Evolutionary conservation across 2,113 vertebrate species (phyloP), one percentile per base, ranked within the genome.

Genomic region (Labeo rohita): DNA sequence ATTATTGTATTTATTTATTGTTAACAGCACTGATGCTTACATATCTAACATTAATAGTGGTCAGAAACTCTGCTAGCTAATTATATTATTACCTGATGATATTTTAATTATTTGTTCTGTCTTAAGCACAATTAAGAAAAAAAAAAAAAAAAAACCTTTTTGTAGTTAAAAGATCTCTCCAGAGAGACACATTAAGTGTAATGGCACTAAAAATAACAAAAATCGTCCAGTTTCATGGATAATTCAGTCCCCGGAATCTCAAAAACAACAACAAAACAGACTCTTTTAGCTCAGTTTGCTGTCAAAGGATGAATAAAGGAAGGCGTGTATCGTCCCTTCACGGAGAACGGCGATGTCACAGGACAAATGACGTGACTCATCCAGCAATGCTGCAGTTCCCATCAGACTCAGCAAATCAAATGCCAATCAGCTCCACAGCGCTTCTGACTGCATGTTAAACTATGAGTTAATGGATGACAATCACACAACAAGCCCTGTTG

Each of bases 391-490:
- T 6, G 77, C 18, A n/a, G 56, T 63, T 63, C 36, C 63, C 36
- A 59, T 77, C 75, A 80, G 83, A 28, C 36, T 39, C 74, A 49
- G 61, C 49, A 63, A 75, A 66, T 78, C 80, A 77, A 83, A 74
- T 34, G 10, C 36, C 63, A 78, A 61, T 81, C 82, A 76, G 28
- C 73, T 47, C 47, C 6, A 68, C 36, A 13, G 54, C 61, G 5
- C 8, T 15, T 61, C n/a, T 39, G 50, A 18, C 52, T 47, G 77
- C 66, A 80, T 80, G 21, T 61, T 86, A 84, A 77, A 73, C 65
- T 65, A 83, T 56, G 47, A 47, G 49, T 47, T 61, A 84, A 87
- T 70, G 18, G 80, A 76, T 81, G 75, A 68, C 88, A 85, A 85
- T 85, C 63, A 43, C 52, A 21, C 36, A 18, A 16, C 47, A 82